Evolutionary conservation across 1,140 invertebrate species (phyloP).

Genomic region (Conus ventricosus): DNA sequence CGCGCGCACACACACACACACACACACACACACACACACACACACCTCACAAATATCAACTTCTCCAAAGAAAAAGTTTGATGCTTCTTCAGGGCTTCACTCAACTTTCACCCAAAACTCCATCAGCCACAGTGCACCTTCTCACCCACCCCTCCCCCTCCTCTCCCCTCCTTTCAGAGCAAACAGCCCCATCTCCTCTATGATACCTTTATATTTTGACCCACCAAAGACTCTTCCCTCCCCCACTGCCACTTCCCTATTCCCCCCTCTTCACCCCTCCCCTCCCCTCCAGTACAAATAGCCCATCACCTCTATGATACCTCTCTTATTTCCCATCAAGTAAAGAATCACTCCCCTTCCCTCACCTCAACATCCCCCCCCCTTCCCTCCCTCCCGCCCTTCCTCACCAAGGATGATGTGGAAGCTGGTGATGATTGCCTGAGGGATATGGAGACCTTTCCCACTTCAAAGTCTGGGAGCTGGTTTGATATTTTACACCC

Average conservation of each 20-base stretch:
- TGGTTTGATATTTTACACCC: too few relatives aligned
- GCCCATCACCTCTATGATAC: not conserved
- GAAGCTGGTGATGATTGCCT: not conserved
- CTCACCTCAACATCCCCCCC: not conserved
- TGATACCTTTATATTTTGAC: not conserved
- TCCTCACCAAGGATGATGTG: not conserved
- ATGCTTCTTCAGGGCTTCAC: not conserved
- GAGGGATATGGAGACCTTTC: not conserved
- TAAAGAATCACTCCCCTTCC: too few relatives aligned
- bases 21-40: not conserved
- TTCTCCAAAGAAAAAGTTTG: too few relatives aligned
- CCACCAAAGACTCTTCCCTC: not conserved
- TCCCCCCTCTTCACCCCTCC: not conserved
- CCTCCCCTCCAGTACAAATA: not conserved
- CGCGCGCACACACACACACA: conserved; percentile 14
- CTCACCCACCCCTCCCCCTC: not conserved
- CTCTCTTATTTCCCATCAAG: not conserved
- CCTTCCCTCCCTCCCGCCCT: not conserved
- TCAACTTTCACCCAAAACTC: too few relatives aligned
- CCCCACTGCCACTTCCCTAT: not conserved
- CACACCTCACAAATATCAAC: not conserved
- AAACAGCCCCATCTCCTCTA: not conserved
- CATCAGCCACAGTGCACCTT: not conserved
- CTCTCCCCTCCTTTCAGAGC: not conserved
- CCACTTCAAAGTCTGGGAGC: not conserved